Conservation (phyloP, 1,140 invertebrate species). For the Magallana ariakensis region DNA sequence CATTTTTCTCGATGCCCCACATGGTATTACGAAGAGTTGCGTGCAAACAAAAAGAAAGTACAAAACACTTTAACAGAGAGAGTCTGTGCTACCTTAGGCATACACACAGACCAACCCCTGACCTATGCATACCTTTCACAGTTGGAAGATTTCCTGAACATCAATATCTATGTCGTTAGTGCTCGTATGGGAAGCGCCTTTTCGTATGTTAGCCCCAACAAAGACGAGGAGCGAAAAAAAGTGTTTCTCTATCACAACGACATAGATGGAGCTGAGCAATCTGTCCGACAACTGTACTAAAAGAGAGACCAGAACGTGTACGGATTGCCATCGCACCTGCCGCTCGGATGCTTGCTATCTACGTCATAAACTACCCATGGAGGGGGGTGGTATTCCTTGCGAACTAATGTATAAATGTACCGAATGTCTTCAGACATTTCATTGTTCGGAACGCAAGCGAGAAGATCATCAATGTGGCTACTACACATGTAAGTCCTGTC, state of each 20-base stretch:
- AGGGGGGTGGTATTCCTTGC: not conserved
- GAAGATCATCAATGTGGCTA: conserved; percentile 21
- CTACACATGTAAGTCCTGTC: conserved; percentile 37
- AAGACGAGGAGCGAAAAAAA: not conserved
- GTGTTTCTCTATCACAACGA: conserved; percentile 22
- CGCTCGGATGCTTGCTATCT: not conserved
- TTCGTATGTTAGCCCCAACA: conserved; percentile 1
- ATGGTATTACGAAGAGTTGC: not conserved
- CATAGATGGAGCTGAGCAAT: conserved; percentile 4
- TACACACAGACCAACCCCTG: not conserved
- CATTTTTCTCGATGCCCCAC: not conserved
- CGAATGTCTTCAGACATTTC: not conserved
- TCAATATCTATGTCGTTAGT: conserved; percentile 23
- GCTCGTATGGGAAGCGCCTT: conserved; percentile 24
- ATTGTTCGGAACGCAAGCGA: not conserved
- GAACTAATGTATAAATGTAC: conserved; percentile 28
- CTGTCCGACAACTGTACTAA: not conserved
- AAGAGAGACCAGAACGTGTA: not conserved
- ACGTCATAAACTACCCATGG: not conserved
- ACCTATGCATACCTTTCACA: not conserved
- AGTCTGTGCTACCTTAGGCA: not conserved
- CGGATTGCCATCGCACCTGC: conserved; percentile 36
- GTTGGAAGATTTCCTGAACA: conserved; percentile 24
- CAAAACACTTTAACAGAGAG: not conserved
- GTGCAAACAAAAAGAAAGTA: not conserved